Evolutionary conservation across 2,797 vertebrate genomes (phyloP), one percentile per base, ranked within the genome.

Genomic region (Crenuchus spilurus): DNA sequence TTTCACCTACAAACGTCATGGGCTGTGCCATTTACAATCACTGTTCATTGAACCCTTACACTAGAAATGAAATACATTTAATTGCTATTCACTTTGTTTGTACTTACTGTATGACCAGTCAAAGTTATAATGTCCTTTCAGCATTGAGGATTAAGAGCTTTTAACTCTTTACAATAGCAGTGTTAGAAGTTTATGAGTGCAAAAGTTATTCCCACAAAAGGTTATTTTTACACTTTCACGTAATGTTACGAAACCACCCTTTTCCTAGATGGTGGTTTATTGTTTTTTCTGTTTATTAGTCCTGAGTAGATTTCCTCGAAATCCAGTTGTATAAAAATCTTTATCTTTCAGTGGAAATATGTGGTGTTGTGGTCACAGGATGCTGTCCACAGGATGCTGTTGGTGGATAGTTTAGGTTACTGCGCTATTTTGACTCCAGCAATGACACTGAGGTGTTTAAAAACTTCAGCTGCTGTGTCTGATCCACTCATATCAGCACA

Each of bases 71-170:
- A 77, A 72, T 24, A 18, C 39, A 0, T 13, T 22, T 63, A n/a
- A 6, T 4, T 35, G 24, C 41, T 22, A 26, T 22, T 48, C 65
- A 42, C 14, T 2, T 14, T 35, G 41, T 58, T n/a, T 31, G 30
- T 57, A 33, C 16, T 18, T 48, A 18, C 44, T 41, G 35, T 7
- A 35, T 51, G 24, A 54, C 18, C 61, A n/a, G 13, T 64, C 9
- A 26, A 54, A 28, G 24, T 63, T 76, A 7, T 61, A 42, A 66
- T 52, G 61, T 35, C 42, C 60, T 66, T 66, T 51, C 18, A 51
- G 55, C 28, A 35, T 44, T 6, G 35, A 24, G 1, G 46, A 13
- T 69, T 37, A 26, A 41, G 20, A 68, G 30, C 14, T 14, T 79
- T 48, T 1, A 33, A 41, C 33, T 54, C 16, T 52, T 55, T 68